Evolutionary conservation across 2,888 invertebrate genomes (phyloP).

Genomic region (Gisinianus flammeolus): DNA sequence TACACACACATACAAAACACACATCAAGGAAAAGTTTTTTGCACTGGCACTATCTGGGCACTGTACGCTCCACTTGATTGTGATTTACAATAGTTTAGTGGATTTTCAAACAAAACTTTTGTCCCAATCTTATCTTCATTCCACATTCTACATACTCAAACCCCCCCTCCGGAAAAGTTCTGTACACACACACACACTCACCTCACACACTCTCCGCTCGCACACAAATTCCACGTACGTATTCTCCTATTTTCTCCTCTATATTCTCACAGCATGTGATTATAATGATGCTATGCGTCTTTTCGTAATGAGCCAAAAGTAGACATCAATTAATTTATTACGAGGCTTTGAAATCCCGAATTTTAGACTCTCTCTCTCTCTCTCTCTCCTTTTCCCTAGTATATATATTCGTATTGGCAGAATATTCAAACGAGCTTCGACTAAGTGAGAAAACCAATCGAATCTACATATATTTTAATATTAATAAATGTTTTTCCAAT

Average conservation of each 20-base stretch:
- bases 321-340: background rate
- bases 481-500: no score
- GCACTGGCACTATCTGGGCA: no score
- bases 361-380: background rate
- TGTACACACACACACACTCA: background rate
- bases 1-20: no score
- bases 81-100: background rate
- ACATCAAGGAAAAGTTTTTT: no score
- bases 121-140: background rate
- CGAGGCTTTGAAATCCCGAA: background rate
- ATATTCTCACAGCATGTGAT: background rate
- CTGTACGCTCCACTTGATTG: background rate
- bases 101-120: background rate
- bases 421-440: no score
- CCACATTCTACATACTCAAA: background rate
- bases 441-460: no score
- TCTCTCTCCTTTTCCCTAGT: no score
- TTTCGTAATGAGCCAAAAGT: background rate
- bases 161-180: background rate
- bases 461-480: no score
- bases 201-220: no score
- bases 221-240: no score
- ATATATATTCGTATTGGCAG: no score
- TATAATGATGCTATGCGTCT: background rate
- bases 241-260: background rate